A percentile compares a stretch with the other conserved stretches of the same genome.
Evolutionary conservation across 2,888 invertebrate genomes (phyloP).

Genomic region (Protonemura montana): DNA sequence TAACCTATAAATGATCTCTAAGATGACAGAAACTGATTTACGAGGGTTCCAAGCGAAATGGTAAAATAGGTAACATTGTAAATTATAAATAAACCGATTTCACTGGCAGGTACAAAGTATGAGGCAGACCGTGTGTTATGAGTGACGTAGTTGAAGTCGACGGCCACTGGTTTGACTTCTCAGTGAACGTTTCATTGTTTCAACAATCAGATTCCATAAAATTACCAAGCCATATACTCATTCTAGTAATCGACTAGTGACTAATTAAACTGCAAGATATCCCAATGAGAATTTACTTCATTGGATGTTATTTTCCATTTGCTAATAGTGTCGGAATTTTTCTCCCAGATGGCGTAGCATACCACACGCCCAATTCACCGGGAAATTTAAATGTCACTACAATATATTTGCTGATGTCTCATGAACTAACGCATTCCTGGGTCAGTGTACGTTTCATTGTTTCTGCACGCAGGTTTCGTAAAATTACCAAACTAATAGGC

Average conservation of each 20-base stretch:
- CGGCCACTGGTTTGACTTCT: neutral
- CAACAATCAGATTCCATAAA: neutral
- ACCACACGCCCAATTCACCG: too few species aligned
- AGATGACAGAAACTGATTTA: neutral
- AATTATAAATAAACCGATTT: slow-evolving; percentile 2
- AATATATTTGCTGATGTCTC: too few species aligned
- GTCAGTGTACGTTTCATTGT: neutral
- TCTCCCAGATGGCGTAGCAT: too few species aligned
- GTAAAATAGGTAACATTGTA: neutral
- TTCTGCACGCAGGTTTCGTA: neutral
- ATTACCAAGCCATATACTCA: neutral
- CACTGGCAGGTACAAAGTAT: neutral
- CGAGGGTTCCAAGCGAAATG: neutral
- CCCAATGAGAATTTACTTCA: neutral
- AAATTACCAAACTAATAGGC: neutral
- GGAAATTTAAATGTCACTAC: too few species aligned
- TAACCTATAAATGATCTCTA: neutral
- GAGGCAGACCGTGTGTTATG: neutral
- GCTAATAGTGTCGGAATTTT: too few species aligned
- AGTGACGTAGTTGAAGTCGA: neutral
- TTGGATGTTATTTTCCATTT: too few species aligned
- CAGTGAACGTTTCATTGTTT: neutral
- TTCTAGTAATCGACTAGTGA: neutral
- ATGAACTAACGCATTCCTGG: too few species aligned
- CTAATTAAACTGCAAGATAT: neutral